Evolutionary conservation across 92 coral and sea anemone species (phyloP).

Genomic region (Umimayanthus kanabou): DNA sequence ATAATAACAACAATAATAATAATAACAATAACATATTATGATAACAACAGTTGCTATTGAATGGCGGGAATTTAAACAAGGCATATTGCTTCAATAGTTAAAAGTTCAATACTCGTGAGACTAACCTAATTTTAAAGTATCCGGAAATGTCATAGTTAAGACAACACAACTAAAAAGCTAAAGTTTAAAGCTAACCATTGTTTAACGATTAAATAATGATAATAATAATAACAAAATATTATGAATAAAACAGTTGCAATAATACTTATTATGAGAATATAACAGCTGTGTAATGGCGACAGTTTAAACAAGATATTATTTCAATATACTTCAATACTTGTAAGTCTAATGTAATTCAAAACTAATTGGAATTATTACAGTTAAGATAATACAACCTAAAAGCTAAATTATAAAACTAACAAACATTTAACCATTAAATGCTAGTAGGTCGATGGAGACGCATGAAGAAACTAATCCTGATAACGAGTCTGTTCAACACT

Average conservation of each 20-base stretch:
- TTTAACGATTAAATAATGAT: background rate
- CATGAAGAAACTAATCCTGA: background rate
- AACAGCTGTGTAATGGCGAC: no score
- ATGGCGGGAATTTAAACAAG: no score
- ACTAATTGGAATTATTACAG: background rate
- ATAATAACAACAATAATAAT: no score
- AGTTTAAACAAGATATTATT: no score
- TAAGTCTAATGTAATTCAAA: background rate
- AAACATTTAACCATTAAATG: background rate
- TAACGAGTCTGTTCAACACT: background rate
- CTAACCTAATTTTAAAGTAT: no score
- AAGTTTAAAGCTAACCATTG: no score
- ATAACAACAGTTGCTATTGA: no score
- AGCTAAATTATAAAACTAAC: background rate
- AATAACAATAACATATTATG: no score
- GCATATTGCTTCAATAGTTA: no score
- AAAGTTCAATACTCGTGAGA: no score
- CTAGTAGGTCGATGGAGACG: slow-evolving; percentile 29
- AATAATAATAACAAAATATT: background rate
- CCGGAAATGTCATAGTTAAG: no score
- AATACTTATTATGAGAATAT: background rate
- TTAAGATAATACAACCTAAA: background rate
- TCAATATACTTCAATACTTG: background rate
- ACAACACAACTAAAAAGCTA: no score
- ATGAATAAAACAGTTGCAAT: background rate